Base-by-base conservation (phyloP, 2,888 invertebrate genomes). In the Drosophila siamana region DNA sequence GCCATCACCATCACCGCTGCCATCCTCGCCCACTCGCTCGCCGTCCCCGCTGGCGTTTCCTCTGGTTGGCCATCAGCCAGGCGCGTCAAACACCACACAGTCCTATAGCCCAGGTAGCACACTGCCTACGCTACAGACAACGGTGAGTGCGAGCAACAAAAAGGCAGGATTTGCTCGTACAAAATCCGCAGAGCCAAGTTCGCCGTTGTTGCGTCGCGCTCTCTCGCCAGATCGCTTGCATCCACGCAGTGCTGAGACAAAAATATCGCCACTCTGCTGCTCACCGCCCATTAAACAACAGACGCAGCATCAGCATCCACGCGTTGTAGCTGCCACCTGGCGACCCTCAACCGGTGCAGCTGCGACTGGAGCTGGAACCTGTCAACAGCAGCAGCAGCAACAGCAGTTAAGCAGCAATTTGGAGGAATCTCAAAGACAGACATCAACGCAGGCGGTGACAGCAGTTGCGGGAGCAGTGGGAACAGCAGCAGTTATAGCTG, bases 181-280 rank as follows among this genome's bases (percentile, higher is more conserved):
- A 0, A 96, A 97, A 91, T 95, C 95, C 54, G 95, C 95, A 1
- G 98, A 98, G 91, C 98, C 98, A 16, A 97, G 97, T 63, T 98
- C 98, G 1, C 98, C 98, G 0, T 93, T 98, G 46, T 93, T 98
- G 30, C 93, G 98, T 41, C 94, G 98, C 56, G 98, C 98, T 0
- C 93, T 98, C 19, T 98, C 98, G 1, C 98, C 98, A 0, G 98
- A 98, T 93, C 94, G 98, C 60, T 93, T 98, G 44, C 98, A 98
- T 92, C 98, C 98, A 0, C 95, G 98, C 16, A 97, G 97, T 48
- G 97, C 97, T 0, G 97, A 97, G 89, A 95, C 94, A 11, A 97
- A 97, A 88, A 97, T 98, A 80, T 97, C 97, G 0, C 97, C 97
- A 0, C 92, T 98, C 5, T 96, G 94, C 91, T 96, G 93, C 93